phyloP scores from a whole-genome alignment of 2,797 vertebrate genomes.

The Carcharodon carcharias region DNA sequence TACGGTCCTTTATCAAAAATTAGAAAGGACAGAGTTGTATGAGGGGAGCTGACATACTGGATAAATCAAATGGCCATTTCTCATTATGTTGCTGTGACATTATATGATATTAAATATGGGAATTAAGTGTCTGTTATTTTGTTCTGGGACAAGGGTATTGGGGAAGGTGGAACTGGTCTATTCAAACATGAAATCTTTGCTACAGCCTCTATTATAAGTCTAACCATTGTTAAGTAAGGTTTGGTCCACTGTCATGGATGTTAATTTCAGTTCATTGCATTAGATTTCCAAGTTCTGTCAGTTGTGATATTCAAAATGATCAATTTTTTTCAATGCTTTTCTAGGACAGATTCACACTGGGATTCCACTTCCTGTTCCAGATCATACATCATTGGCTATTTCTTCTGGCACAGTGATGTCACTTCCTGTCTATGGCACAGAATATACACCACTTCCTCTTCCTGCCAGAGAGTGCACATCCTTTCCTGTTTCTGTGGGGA shows the following conservation, averaged over 20 bases:
- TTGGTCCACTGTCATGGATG: neutral
- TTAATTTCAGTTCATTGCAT: neutral
- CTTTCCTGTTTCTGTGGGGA: neutral
- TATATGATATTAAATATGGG: neutral
- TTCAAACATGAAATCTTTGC: neutral
- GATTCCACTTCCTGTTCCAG: neutral
- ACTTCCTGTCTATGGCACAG: neutral
- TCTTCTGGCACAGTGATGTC: neutral
- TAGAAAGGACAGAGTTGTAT: neutral
- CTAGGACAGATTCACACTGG: neutral
- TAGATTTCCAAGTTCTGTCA: neutral
- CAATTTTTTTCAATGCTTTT: neutral
- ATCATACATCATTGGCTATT: neutral
- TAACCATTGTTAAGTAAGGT: neutral
- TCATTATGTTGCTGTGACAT: neutral
- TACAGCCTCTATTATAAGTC: neutral
- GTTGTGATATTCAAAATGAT: neutral
- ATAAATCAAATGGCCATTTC: neutral
- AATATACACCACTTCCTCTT: neutral
- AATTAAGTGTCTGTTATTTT: neutral
- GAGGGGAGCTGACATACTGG: too few species aligned
- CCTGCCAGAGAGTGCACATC: neutral
- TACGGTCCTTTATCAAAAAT: neutral
- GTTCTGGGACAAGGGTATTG: neutral
- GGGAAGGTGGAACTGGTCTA: neutral